phyloP scores from a whole-genome alignment of 2,113 vertebrate genomes.

The Erythrocercus mccallii region DNA sequence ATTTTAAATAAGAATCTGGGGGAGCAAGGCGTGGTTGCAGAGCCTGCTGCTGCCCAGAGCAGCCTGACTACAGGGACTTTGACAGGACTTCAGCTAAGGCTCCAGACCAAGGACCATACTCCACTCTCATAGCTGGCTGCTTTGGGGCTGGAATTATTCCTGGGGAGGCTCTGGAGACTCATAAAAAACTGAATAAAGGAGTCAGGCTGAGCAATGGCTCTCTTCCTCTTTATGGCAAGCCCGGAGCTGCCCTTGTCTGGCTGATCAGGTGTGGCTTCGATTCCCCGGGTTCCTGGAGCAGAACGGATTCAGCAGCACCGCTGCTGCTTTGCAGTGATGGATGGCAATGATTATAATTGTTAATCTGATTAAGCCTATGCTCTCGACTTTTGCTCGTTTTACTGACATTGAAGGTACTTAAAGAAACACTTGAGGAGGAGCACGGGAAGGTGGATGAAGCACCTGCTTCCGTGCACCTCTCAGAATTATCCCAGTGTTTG shows the following conservation, averaged over 20 bases:
- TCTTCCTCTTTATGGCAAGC: background rate
- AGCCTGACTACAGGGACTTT: too few species aligned
- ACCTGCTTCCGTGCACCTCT: background rate
- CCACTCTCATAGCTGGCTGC: too few species aligned
- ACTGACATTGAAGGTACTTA: background rate
- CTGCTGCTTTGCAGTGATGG: background rate
- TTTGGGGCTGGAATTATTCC: too few species aligned
- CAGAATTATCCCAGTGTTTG: background rate
- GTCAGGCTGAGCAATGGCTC: background rate
- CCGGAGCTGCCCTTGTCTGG: background rate
- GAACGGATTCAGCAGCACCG: rapidly evolving
- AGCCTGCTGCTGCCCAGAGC: too few species aligned
- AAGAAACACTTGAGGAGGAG: background rate
- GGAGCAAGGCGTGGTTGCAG: too few species aligned
- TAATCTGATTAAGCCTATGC: background rate
- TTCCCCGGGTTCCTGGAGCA: background rate
- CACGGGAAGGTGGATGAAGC: background rate
- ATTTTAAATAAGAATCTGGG: too few species aligned
- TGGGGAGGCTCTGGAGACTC: background rate
- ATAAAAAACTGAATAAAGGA: background rate
- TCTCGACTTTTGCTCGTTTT: background rate
- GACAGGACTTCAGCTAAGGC: too few species aligned
- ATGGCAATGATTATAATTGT: background rate
- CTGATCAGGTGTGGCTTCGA: background rate
- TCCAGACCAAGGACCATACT: too few species aligned